Conservation (phyloP, 2,888 invertebrate species). For the Tinea trinotella region DNA sequence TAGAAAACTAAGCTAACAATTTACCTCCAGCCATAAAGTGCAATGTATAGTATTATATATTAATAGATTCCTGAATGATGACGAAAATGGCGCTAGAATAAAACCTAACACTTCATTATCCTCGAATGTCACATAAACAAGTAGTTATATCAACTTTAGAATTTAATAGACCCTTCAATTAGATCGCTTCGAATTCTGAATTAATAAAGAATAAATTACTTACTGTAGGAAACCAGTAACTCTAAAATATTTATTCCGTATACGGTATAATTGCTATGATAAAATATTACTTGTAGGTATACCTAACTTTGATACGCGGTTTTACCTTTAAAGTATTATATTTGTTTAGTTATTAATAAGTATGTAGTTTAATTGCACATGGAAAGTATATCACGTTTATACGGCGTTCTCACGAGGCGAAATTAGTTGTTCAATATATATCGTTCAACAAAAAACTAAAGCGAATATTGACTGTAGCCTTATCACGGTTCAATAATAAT, state of each 20-base stretch:
- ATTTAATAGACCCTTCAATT: conserved; percentile 45
- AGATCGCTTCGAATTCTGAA: conserved; percentile 39
- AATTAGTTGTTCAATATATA: no score
- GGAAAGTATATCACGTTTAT: no score
- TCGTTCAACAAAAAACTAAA: no score
- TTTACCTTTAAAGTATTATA: neutral
- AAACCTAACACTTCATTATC: conserved; percentile 39
- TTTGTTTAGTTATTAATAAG: neutral
- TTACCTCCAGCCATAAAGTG: conserved; percentile 44
- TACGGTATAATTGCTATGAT: neutral
- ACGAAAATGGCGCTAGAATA: conserved; percentile 10
- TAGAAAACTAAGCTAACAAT: conserved; percentile 32
- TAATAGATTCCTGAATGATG: conserved; percentile 39
- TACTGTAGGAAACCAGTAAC: neutral
- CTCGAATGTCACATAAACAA: conserved; percentile 24
- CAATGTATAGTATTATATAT: conserved; percentile 51
- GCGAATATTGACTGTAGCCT: no score
- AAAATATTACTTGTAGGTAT: neutral
- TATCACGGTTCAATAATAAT: no score
- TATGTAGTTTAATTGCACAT: no score
- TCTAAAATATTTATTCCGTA: neutral
- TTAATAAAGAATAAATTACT: conserved; percentile 9
- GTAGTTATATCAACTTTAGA: conserved; percentile 30
- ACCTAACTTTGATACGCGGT: neutral
- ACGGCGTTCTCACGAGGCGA: no score